Evolutionary conservation across 2,113 vertebrate genomes (phyloP).

Genomic region (Pagrus major): DNA sequence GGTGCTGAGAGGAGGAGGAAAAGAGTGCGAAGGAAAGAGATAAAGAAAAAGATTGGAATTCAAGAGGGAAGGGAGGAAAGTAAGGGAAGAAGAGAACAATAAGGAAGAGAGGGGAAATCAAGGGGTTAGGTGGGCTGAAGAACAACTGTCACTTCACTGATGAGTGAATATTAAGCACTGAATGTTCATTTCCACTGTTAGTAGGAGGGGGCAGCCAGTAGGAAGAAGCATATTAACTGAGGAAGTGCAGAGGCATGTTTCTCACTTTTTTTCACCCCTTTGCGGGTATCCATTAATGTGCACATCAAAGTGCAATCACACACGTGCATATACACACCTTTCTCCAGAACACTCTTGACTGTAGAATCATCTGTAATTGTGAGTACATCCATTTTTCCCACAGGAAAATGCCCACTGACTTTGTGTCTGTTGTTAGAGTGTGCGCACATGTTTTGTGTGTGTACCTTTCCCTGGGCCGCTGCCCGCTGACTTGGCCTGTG

Average conservation of each 20-base stretch:
- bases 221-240: conserved; percentile 72
- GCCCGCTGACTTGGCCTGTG: conserved; percentile 92
- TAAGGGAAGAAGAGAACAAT: conserved; percentile 10
- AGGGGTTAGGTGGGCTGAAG: conserved; percentile 28
- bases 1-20: conserved; percentile 66
- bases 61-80: background rate
- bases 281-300: conserved; percentile 34
- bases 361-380: conserved; percentile 60
- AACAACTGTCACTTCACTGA: conserved; percentile 31
- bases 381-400: conserved; percentile 49
- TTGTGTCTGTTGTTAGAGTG: conserved; percentile 37
- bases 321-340: conserved; percentile 70
- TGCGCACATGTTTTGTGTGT: conserved; percentile 50
- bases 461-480: conserved; percentile 96
- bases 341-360: conserved; percentile 46
- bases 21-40: background rate
- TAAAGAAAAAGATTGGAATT: background rate
- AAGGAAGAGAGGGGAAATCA: conserved; percentile 36
- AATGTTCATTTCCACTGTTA: conserved; percentile 64
- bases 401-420: conserved; percentile 39
- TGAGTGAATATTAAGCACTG: conserved; percentile 11
- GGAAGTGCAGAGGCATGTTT: conserved; percentile 46
- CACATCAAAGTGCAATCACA: conserved; percentile 61
- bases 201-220: conserved; percentile 74
- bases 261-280: conserved; percentile 39